Conservation (phyloP, 1,140 invertebrate species). For the Ladona fulva region DNA sequence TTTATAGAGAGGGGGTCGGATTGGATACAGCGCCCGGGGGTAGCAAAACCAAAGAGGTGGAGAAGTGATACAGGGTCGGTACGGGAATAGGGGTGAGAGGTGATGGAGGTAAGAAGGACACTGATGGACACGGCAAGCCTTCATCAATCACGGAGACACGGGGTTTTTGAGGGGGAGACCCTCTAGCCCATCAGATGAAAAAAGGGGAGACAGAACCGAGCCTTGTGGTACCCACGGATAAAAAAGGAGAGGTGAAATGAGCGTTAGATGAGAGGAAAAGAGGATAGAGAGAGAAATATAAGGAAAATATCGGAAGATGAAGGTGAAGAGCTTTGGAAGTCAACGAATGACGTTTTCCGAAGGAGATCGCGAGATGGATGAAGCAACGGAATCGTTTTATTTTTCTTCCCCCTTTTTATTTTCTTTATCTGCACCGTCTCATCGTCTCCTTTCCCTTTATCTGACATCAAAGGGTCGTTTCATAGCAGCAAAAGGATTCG, state of each 20-base stretch:
- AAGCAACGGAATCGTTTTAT: not conserved
- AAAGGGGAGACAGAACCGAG: no score
- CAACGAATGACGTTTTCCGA: not conserved
- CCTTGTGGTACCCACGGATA: no score
- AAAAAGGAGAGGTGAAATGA: not conserved
- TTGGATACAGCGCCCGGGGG: not conserved
- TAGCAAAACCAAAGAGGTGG: not conserved
- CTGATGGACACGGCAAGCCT: slow-evolving; percentile 1
- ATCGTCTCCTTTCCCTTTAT: no score
- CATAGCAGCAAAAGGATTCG: no score
- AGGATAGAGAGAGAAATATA: not conserved
- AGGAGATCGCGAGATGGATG: slow-evolving; percentile 6
- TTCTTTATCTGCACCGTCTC: not conserved
- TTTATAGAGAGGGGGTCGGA: not conserved
- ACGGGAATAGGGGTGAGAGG: no score
- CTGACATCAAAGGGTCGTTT: no score
- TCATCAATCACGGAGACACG: not conserved
- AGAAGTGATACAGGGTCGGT: no score
- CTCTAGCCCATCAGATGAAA: no score
- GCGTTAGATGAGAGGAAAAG: not conserved
- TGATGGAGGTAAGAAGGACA: not conserved
- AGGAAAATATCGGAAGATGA: not conserved
- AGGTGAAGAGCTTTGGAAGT: not conserved
- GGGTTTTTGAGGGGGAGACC: no score
- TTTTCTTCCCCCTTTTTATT: not conserved